Conservation (phyloP, 2,888 invertebrate genomes). For the Julus scandinavius region DNA sequence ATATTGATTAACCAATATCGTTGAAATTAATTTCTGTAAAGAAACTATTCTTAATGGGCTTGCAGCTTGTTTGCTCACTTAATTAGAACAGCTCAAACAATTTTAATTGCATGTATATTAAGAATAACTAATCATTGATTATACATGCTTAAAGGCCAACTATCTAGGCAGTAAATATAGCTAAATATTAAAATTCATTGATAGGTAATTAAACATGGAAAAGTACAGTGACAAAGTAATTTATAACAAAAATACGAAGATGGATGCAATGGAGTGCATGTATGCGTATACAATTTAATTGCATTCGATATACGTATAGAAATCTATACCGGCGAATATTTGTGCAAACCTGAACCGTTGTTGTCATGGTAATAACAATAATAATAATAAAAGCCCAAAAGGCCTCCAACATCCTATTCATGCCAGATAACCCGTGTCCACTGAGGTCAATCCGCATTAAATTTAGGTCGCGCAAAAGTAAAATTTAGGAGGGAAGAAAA, state of each 20-base stretch:
- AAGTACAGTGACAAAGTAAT: too few relatives aligned
- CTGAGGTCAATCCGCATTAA: neutral
- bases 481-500: neutral
- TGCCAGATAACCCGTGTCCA: slow-evolving; percentile 12
- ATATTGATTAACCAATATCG: too few relatives aligned
- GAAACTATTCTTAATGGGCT: too few relatives aligned
- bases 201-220: too few relatives aligned
- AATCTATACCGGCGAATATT: slow-evolving; percentile 19
- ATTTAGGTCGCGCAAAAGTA: slow-evolving; percentile 24
- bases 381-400: slow-evolving; percentile 35
- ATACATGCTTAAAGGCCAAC: too few relatives aligned
- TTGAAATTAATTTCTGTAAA: too few relatives aligned
- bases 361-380: slow-evolving; percentile 35
- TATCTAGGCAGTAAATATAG: too few relatives aligned
- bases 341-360: neutral
- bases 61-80: too few relatives aligned
- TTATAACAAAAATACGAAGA: neutral
- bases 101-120: too few relatives aligned
- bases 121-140: too few relatives aligned
- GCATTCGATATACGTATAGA: neutral
- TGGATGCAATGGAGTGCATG: neutral
- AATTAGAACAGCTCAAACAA: too few relatives aligned
- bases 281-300: neutral
- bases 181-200: too few relatives aligned
- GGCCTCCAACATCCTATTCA: slow-evolving; percentile 5